Conservation (phyloP, 2,797 vertebrate genomes). For the Notolepis coatsorum region DNA sequence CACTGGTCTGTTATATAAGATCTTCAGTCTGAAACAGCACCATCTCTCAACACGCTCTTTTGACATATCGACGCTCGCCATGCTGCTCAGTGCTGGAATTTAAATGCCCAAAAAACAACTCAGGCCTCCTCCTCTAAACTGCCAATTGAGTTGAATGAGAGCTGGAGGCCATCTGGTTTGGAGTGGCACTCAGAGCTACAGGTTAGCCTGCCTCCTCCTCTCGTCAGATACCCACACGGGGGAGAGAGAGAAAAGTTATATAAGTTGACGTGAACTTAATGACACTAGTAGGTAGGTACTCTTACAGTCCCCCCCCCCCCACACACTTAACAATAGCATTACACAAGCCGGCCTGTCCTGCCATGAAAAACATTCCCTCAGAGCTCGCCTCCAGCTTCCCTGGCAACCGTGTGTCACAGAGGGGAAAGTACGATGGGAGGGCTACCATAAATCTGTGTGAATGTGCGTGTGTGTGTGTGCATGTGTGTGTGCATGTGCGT, state of each 20-base stretch:
- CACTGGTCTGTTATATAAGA: too few species aligned
- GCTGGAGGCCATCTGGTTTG: not conserved
- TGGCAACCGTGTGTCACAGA: constrained; percentile 41
- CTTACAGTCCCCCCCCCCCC: constrained; percentile 15
- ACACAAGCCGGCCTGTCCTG: constrained; percentile 41
- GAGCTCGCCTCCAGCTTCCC: constrained; percentile 36
- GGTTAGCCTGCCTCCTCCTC: constrained; percentile 31
- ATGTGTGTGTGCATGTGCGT: not conserved
- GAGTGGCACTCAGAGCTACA: constrained; percentile 30
- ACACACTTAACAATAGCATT: constrained; percentile 56
- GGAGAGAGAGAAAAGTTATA: constrained; percentile 44
- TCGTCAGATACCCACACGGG: constrained; percentile 15
- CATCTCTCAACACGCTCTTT: too few species aligned
- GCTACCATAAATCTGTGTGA: not conserved
- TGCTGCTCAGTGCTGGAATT: too few species aligned
- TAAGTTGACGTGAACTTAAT: constrained; percentile 55
- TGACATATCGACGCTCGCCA: too few species aligned
- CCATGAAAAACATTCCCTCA: constrained; percentile 42
- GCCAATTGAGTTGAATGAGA: constrained; percentile 10
- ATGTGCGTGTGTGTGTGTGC: too few species aligned
- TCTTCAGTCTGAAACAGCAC: too few species aligned
- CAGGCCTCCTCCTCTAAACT: not conserved
- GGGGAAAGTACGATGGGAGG: not conserved
- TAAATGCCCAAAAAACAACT: not conserved
- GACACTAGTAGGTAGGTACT: constrained; percentile 26